Base-by-base conservation (phyloP, 2,797 vertebrate species). In the Gymnothorax reevesii region DNA sequence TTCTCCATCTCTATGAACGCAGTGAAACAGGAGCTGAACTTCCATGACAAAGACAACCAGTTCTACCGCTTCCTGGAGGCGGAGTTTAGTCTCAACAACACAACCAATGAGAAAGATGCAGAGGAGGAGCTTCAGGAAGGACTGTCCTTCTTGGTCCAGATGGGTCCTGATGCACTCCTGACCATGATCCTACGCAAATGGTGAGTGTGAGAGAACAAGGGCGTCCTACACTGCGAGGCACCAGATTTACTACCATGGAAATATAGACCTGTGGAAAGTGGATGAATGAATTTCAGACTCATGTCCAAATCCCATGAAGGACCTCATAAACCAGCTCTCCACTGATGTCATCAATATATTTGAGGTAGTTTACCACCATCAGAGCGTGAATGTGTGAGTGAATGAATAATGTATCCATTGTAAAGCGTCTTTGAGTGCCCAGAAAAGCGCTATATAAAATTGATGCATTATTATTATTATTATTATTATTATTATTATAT, bases 1-100 rank as follows among this genome's bases (percentile, higher is more conserved):
- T 83, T 52, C 27, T 83, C 52, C 12, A 22, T 2, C 73, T 84
- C 27, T 83, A 20, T 57, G 66, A 82, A 80, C 86, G 8, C 92
- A 99, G 98, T 98, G 88, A 97, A 96, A 94, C 97, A 97, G 1
- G 98, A 99, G 92, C 92, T 97, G 93, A 97, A 98, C 93, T 99
- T 99, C 93, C 97, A 96, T 83, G 98, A 99, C 93, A 97, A 96
- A 91, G 97, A 99, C 17, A 94, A 96, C 4, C 97, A 99, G 87
- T 99, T 99, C 90, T 99, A 98, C 82, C 97, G 97, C 54, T 98
- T 99, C 77, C 92, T 94, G 0, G 96, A 97, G 87, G 90, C 93
- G 0, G 96, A 98, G 88, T 93, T 92, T 55, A 91, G 92, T 83
- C 89, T 92, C 1, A 96, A 94, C 90, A 88, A 93, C 2, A n/a